Percentiles rank a stretch among this genome's conserved stretches.
Conservation (phyloP, 1,140 invertebrate genomes). For the Penaeus indicus region DNA sequence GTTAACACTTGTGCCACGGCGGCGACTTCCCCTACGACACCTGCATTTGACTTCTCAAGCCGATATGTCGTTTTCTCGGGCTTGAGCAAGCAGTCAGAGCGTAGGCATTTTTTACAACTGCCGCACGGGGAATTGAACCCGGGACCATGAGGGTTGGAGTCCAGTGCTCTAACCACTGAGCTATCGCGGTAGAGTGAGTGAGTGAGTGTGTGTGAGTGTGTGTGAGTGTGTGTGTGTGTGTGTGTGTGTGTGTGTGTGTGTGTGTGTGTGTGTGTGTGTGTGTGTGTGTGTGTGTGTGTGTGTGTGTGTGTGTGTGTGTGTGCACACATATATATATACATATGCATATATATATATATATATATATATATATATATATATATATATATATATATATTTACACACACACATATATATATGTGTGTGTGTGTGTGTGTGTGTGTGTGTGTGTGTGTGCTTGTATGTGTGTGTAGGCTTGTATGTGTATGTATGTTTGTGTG, state of each 20-base stretch:
- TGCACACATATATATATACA: background rate
- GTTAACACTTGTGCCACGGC: no score
- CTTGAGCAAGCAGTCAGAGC: no score
- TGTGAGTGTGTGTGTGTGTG: background rate
- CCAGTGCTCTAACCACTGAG: background rate
- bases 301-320: background rate
- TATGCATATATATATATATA: background rate
- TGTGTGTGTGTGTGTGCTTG: background rate
- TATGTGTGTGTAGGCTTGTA: background rate
- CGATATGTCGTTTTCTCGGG: no score
- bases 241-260: background rate
- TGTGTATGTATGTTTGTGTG: background rate
- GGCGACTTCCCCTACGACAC: no score
- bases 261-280: conserved; percentile 8
- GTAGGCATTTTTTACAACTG: no score
- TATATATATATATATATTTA: no score
- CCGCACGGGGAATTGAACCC: no score
- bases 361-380: no score
- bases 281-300: conserved; percentile 7
- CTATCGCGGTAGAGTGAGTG: background rate
- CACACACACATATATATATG: background rate
- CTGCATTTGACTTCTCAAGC: no score
- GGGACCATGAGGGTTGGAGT: no score
- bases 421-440: background rate
- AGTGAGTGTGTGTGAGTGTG: background rate